Evolutionary conservation across 2,797 vertebrate genomes (phyloP), one percentile per base, ranked within the genome.

Genomic region (Phoeniculus purpureus): DNA sequence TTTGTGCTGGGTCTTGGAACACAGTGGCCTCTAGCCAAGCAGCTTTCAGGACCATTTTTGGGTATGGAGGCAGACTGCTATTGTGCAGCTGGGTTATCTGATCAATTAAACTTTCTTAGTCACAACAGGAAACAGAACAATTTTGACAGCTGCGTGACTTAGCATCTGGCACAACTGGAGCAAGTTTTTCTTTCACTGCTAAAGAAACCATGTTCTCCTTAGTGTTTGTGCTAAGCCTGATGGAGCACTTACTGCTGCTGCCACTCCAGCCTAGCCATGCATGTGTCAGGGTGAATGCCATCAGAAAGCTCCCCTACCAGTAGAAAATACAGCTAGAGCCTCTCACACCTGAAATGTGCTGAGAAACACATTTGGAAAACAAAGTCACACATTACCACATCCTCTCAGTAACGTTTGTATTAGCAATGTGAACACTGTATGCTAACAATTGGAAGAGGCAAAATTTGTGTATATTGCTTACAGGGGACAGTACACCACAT

Each of bases 111-210:
- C 47, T 87, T 87, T 89, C 47, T 71, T 52, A 77, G n/a, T 85
- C 51, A 80, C 4, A 12, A 77, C 7, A 88, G 27, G 59, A 91
- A 73, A 82, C 29, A 40, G 17, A 79, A 76, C 20, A 78, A 58
- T 65, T 82, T 65, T 89, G 71, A 87, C 59, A 87, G 61, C 31
- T 60, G 59, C 9, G 2, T 56, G 51, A 72, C 32, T 87, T 50
- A 91, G 71, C 83, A 89, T 88, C 89, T 94, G 47, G 76, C 80
- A 80, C 43, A 64, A 89, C 31, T 77, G 73, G 71, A 95, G 52
- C 34, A 94, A 89, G 31, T 54, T 80, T 68, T 95, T 73, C 51
- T 94, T 94, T 90, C 20, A 65, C 23, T 6, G 1, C 55, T 78
- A 66, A 90, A 92, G 92, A 91, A 93, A 80, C 37, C 22, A 50